Conservation (phyloP, 1,140 invertebrate species). For the Temnothorax longispinosus region DNA sequence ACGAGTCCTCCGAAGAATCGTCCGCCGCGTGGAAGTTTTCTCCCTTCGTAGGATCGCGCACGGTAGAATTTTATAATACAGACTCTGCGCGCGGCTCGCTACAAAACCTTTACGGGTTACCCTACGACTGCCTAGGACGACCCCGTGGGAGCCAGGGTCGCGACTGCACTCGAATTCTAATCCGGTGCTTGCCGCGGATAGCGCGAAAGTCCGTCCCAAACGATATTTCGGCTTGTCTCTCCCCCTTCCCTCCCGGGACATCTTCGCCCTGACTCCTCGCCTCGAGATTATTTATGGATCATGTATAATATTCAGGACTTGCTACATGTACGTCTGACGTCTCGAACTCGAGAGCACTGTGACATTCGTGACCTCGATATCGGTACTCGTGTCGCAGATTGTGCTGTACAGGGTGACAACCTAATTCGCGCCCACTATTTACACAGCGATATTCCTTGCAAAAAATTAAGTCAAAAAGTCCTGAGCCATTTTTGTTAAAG, state of each 20-base stretch:
- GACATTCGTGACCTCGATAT: conserved; percentile 2
- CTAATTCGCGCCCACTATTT: too few relatives aligned
- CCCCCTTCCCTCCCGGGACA: conserved; percentile 49
- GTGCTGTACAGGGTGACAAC: too few relatives aligned
- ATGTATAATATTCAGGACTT: conserved; percentile 72
- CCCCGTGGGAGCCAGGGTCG: conserved; percentile 52
- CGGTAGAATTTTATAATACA: conserved; percentile 71
- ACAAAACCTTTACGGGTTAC: conserved; percentile 55
- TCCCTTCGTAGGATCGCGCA: neutral
- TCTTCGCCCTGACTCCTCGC: conserved; percentile 65
- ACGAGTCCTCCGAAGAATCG: conserved; percentile 62
- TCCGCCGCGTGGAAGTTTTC: conserved; percentile 10
- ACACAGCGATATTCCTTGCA: too few relatives aligned
- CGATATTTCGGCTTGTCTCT: conserved; percentile 78
- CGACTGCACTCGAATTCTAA: conserved; percentile 80
- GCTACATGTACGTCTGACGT: neutral
- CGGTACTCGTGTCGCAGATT: neutral
- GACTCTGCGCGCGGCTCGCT: neutral
- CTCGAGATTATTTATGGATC: conserved; percentile 76
- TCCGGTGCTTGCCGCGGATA: conserved; percentile 53
- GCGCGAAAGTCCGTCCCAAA: conserved; percentile 47
- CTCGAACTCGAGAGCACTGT: neutral
- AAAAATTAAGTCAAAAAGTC: too few relatives aligned
- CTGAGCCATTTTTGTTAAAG: too few relatives aligned
- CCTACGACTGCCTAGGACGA: conserved; percentile 17